phyloP scores from a whole-genome alignment of 92 coral and sea anemone species.

The Paragorgia papillata region DNA sequence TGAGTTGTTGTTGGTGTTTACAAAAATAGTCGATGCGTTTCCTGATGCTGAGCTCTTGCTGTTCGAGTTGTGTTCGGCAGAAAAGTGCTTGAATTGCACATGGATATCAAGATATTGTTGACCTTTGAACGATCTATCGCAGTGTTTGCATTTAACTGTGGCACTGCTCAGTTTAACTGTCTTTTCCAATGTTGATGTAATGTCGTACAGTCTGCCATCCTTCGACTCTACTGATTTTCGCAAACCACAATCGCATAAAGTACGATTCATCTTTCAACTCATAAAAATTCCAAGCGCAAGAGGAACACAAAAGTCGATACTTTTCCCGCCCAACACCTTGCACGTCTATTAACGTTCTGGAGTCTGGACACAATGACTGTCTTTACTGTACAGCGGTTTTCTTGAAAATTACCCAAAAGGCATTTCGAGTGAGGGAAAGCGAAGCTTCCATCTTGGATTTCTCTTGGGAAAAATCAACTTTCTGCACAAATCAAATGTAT shows the following conservation, averaged over 20 bases:
- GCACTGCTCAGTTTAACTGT: conserved; percentile 53
- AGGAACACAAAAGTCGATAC: conserved; percentile 1
- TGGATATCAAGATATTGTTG: conserved; percentile 62
- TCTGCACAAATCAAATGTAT: background rate
- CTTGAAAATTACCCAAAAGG: conserved; percentile 35
- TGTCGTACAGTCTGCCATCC: conserved; percentile 50
- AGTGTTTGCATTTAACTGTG: conserved; percentile 46
- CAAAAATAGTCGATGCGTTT: conserved; percentile 21
- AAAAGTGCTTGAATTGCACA: conserved; percentile 49
- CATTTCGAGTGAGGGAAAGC: conserved; percentile 31
- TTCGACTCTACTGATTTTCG: conserved; percentile 52
- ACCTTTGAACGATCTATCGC: conserved; percentile 48
- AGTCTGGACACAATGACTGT: conserved; percentile 8
- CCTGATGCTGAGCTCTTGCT: conserved; percentile 55
- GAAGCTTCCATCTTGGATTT: conserved; percentile 21
- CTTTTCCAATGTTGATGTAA: conserved; percentile 57
- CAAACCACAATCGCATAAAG: conserved; percentile 64
- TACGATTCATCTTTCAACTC: conserved; percentile 54
- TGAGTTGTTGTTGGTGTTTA: conserved; percentile 8
- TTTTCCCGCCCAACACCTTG: conserved; percentile 3
- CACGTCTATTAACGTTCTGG: background rate
- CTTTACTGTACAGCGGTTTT: conserved; percentile 44
- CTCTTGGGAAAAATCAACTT: conserved; percentile 8
- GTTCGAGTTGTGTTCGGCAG: conserved; percentile 44
- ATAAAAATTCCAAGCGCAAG: background rate